These are phyloP conservation scores for Gephyroberyx darwinii DNA, from an alignment of 2,797 vertebrate genomes.

Conservation along the genomic window DNA sequence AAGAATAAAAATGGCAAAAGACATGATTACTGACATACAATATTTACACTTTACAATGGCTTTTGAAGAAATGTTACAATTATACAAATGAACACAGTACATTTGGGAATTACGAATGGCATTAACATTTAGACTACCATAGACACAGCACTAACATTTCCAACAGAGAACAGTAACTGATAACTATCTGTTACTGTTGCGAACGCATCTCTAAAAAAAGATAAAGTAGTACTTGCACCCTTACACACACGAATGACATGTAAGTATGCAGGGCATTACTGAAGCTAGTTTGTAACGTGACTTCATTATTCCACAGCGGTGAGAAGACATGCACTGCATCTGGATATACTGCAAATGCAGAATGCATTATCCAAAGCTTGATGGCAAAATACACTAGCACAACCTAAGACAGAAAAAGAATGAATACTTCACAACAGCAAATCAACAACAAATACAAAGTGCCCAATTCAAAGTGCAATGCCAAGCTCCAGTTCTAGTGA, in stretches of 20 bases:
- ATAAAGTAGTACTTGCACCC: conserved; percentile 35
- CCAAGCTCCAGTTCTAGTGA: conserved; percentile 31
- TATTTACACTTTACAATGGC: conserved; percentile 70
- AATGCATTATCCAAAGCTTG: conserved; percentile 30
- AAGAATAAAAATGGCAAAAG: conserved; percentile 23
- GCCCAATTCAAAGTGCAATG: conserved; percentile 46
- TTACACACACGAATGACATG: conserved; percentile 33
- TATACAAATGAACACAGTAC: conserved; percentile 63
- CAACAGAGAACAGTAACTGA: conserved; percentile 24
- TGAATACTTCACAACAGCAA: conserved; percentile 20
- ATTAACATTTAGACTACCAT: conserved; percentile 56
- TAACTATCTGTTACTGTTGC: background rate
- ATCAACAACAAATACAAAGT: conserved; percentile 45
- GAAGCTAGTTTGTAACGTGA: conserved; percentile 6
- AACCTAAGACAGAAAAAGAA: conserved; percentile 6
- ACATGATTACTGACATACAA: conserved; percentile 51
- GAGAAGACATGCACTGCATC: conserved; percentile 26
- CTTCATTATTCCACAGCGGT: conserved; percentile 30
- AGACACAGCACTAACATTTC: conserved; percentile 57
- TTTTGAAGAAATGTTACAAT: conserved; percentile 59
- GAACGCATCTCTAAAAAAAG: conserved; percentile 27
- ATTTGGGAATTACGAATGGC: conserved; percentile 61
- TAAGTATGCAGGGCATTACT: conserved; percentile 20
- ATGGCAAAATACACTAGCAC: conserved; percentile 17
- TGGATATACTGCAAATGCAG: conserved; percentile 25